Base-by-base conservation (phyloP, 2,797 vertebrate species). In the Jordanella pulchra region DNA sequence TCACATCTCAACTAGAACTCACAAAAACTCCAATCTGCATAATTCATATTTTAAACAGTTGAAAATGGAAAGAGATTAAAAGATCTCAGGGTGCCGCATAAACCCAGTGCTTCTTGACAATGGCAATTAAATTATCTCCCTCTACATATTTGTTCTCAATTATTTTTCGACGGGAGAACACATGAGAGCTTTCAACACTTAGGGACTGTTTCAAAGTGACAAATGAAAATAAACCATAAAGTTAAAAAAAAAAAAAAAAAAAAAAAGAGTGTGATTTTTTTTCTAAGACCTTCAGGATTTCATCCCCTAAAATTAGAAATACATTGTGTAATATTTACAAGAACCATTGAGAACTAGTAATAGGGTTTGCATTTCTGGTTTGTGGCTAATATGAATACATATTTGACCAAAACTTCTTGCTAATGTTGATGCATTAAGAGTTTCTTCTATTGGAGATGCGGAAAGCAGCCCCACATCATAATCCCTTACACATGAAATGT, bases 21-120 rank as follows among this genome's bases (percentile, higher is more conserved):
- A 72, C 66, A 85, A 84, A 92, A 89, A 90, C 77, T 83, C 80
- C 74, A 89, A 87, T 90, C 94, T 95, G 80, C 89, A 95, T 95
- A 93, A 93, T 95, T 92, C 94, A 94, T 95, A 94, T 93, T 78
- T 81, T 78, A 79, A 81, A 94, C 91, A 91, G 86, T 88, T 82
- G 54, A 89, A 92, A 91, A 79, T 86, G 71, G 75, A 80, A 80
- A 65, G 73, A 85, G 82, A 87, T 80, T 77, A 84, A 78, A 63
- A 78, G 81, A 86, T 90, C 89, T 90, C 78, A 76, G 67, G 88
- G 87, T 89, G 83, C 87, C 79, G 68, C 76, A 87, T 78, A 86
- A 87, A 82, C 76, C 84, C 83, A 45, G 84, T 32, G 79, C 83
- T 71, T 83, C 86, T 84, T 87, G 89, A 93, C 88, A 92, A 80